phyloP scores from a whole-genome alignment of 2,888 invertebrate genomes.

The Drosophila glabriapex region DNA sequence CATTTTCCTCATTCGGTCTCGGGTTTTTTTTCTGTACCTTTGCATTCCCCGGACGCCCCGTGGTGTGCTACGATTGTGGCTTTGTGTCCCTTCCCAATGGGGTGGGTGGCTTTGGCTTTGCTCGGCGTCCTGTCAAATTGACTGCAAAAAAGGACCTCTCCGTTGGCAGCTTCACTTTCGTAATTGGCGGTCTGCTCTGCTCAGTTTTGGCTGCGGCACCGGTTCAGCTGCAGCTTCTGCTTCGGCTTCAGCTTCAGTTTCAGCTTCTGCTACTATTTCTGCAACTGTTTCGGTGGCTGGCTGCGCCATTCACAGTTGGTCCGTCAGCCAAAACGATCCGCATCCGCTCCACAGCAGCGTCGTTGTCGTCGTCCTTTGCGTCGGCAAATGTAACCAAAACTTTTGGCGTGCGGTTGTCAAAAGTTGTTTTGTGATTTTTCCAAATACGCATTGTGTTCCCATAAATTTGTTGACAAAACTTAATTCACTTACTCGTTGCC shows the following conservation, averaged over 20 bases:
- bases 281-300: conserved; percentile 36
- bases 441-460: conserved; percentile 20
- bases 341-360: conserved; percentile 54
- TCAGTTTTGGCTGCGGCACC: conserved; percentile 26
- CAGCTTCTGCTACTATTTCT: conserved; percentile 29
- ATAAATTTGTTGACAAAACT: conserved; percentile 3
- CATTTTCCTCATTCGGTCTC: conserved; percentile 55
- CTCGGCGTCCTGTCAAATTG: conserved; percentile 78
- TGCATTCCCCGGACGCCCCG: conserved; percentile 41
- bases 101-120: conserved; percentile 82
- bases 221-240: conserved; percentile 25
- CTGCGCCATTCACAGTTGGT: conserved; percentile 78
- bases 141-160: conserved; percentile 82
- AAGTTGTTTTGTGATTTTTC: conserved; percentile 26
- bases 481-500: conserved; percentile 2
- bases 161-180: conserved; percentile 83
- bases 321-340: conserved; percentile 81
- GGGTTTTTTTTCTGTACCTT: conserved; percentile 36
- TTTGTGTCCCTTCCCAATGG: conserved; percentile 39
- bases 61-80: conserved; percentile 53
- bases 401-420: conserved; percentile 37
- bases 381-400: conserved; percentile 56
- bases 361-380: conserved; percentile 51
- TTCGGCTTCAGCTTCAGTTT: conserved; percentile 9
- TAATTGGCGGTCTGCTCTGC: conserved; percentile 83